Conservation (phyloP, 1,140 invertebrate species). For the Melanaphis sacchari region DNA sequence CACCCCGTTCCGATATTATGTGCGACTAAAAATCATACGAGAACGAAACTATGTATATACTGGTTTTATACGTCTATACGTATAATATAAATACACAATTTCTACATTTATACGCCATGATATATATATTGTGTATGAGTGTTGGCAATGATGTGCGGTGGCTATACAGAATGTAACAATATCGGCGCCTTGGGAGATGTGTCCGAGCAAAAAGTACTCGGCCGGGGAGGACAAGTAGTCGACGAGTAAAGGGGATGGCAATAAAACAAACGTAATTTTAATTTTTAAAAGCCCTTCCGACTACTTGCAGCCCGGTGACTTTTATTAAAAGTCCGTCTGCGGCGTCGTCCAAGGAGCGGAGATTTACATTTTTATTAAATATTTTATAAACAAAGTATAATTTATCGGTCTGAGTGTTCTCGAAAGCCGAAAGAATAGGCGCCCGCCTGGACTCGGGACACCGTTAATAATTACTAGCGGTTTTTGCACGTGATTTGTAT, state of each 20-base stretch:
- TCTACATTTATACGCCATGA: not conserved
- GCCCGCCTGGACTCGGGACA: constrained; percentile 25
- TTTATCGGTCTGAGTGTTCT: constrained; percentile 54
- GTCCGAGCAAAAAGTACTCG: constrained; percentile 31
- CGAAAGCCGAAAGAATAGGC: constrained; percentile 17
- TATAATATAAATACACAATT: not conserved
- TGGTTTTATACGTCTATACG: not conserved
- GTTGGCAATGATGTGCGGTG: not conserved
- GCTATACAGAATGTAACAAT: not conserved
- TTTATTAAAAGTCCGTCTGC: constrained; percentile 57
- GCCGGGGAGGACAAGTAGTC: not conserved
- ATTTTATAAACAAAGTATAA: constrained; percentile 56
- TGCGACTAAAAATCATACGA: not conserved
- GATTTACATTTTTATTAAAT: constrained; percentile 58
- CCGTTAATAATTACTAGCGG: constrained; percentile 51
- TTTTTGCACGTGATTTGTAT: constrained; percentile 46
- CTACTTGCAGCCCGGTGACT: constrained; percentile 43
- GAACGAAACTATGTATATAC: not conserved
- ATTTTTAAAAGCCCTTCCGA: constrained; percentile 55
- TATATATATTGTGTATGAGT: not conserved
- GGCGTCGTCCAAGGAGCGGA: constrained; percentile 45
- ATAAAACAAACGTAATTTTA: constrained; percentile 58
- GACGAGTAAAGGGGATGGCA: not conserved
- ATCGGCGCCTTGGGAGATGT: constrained; percentile 46
- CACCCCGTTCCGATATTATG: not conserved